A percentile compares a stretch with the other conserved stretches of the same genome.
phyloP scores from a whole-genome alignment of 1,140 invertebrate genomes.

The Halotydeus destructor region DNA sequence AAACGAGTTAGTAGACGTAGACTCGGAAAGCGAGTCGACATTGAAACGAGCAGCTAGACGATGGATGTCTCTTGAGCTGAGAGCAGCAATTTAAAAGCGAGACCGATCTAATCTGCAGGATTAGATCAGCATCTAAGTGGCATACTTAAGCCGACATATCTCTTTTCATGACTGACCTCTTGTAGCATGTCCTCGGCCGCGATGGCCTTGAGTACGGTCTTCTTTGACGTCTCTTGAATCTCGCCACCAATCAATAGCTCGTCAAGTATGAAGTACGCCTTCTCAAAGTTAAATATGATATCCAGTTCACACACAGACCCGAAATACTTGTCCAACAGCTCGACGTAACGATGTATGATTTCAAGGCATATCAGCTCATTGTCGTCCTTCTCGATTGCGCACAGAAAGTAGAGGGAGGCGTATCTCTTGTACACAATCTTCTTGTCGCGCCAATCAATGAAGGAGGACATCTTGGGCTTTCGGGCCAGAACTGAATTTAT shows the following conservation, averaged over 20 bases:
- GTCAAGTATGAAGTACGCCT: conserved; percentile 96
- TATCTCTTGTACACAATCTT: conserved; percentile 98
- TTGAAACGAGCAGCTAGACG: too few relatives aligned
- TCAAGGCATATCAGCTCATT: conserved; percentile 90
- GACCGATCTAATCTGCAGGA: too few relatives aligned
- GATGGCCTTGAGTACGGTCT: conserved; percentile 93
- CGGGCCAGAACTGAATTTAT: conserved; percentile 87
- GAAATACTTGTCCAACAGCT: conserved; percentile 96
- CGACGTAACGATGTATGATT: conserved; percentile 93
- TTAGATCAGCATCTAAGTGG: too few relatives aligned
- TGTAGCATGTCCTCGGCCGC: conserved; percentile 92
- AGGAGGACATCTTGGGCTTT: conserved; percentile 98
- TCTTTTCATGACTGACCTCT: conserved; percentile 49
- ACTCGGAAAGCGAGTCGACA: too few relatives aligned
- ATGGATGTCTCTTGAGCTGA: too few relatives aligned
- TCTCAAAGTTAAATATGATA: conserved; percentile 99
- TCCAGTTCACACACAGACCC: conserved; percentile 99
- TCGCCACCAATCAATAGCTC: conserved; percentile 90
- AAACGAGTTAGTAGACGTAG: too few relatives aligned
- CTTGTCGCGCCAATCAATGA: conserved; percentile 94
- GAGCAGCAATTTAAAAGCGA: too few relatives aligned
- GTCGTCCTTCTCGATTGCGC: conserved; percentile 89
- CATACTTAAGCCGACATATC: too few relatives aligned
- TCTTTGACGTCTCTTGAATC: conserved; percentile 96
- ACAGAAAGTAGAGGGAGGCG: conserved; percentile 96